Evolutionary conservation across 2,113 vertebrate species (phyloP), one percentile per base, ranked within the genome.

Genomic region (Oreocharis arfaki): DNA sequence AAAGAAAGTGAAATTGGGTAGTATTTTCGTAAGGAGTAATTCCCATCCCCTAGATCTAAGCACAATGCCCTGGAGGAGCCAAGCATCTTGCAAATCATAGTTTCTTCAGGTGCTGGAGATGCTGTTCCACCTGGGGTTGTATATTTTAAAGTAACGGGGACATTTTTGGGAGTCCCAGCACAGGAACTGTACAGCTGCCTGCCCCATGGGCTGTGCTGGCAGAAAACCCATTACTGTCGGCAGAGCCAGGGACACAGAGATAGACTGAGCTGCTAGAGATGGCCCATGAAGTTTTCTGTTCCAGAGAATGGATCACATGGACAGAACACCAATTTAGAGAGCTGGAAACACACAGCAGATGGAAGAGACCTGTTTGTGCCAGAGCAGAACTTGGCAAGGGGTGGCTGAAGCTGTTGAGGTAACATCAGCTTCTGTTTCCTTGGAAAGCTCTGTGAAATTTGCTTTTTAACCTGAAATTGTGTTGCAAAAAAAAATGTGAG

Each of bases 311-410:
- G 44, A 84, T 94, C 69, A 52, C 61, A 12, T 50, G 81, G 37
- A 19, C 47, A 63, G 30, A 85, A 55, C 81, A 91, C 76, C 87
- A 65, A 57, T 94, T 87, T 30, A 52, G 81, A 67, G 59, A 82
- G 86, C 77, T 93, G 55, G 95, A 94, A 94, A 89, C 63, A 76
- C 70, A 27, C 84, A 75, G 26, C 91, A 96, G 91, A 86, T 95
- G 90, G 94, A 93, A 55, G 81, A 68, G 88, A 89, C 76, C 57
- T 8, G 1, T 71, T 84, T 57, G 73, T 95, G 93, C 93, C 95
- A 96, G 93, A 87, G 80, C 84, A 92, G 92, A 93, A 69, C 67
- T 96, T 96, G 96, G 85, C 93, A 96, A 84, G 83, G 14, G 79
- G 5, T 0, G 10, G 41, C 61, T 95, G 85, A 92, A 93, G 35